phyloP scores from a whole-genome alignment of 2,797 vertebrate genomes.

The Fistularia tabacaria region DNA sequence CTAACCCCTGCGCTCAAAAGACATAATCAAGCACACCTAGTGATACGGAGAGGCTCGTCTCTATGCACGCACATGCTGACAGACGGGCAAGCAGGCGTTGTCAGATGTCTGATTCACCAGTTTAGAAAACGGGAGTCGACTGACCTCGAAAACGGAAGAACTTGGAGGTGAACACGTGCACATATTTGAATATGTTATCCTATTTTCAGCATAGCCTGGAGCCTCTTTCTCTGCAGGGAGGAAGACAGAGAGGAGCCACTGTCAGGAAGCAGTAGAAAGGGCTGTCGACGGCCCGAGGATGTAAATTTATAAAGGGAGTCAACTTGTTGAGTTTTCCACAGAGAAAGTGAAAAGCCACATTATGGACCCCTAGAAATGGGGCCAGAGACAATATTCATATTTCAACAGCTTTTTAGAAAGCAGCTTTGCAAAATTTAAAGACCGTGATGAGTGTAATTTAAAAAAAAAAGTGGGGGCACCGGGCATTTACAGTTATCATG shows the following conservation, averaged over 20 bases:
- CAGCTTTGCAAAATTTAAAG: slow-evolving; percentile 49
- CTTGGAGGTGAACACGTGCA: slow-evolving; percentile 51
- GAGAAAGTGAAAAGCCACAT: slow-evolving; percentile 44
- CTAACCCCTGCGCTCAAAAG: slow-evolving; percentile 14
- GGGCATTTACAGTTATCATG: slow-evolving; percentile 4
- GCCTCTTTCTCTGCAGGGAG: slow-evolving; percentile 51
- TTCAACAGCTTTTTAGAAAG: slow-evolving; percentile 54
- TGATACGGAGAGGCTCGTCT: background rate
- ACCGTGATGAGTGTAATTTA: slow-evolving; percentile 43
- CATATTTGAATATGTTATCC: slow-evolving; percentile 67
- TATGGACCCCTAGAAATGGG: slow-evolving; percentile 46
- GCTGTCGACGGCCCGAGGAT: slow-evolving; percentile 43
- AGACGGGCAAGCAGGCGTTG: background rate
- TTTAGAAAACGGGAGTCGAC: slow-evolving; percentile 18
- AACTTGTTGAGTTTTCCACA: slow-evolving; percentile 55
- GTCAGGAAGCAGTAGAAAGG: slow-evolving; percentile 43
- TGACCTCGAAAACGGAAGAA: slow-evolving; percentile 41
- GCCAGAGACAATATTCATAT: slow-evolving; percentile 55
- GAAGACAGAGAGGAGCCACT: slow-evolving; percentile 38
- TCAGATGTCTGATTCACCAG: slow-evolving; percentile 23
- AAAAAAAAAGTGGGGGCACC: slow-evolving; percentile 9
- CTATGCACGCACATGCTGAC: background rate
- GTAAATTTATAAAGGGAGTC: slow-evolving; percentile 56
- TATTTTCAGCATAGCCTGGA: slow-evolving; percentile 60
- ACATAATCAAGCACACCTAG: slow-evolving; percentile 4